Conservation (phyloP, 2,888 invertebrate genomes). For the Meghimatium bilineatum region DNA sequence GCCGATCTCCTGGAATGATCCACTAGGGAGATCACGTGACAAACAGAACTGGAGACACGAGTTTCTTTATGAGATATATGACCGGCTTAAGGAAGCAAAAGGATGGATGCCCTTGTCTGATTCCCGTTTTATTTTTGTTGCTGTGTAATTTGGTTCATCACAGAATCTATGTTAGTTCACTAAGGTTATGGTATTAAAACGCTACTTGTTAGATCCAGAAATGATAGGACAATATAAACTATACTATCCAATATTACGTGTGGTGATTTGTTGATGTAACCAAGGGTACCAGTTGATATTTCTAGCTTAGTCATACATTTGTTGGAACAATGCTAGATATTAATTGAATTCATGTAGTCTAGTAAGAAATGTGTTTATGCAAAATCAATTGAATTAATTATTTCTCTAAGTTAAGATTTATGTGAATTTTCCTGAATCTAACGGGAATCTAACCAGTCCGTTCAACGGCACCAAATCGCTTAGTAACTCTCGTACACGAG, state of each 20-base stretch:
- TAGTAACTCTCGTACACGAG: no score
- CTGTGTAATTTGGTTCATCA: background rate
- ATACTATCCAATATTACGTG: background rate
- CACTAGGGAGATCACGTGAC: conserved; percentile 45
- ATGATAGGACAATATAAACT: background rate
- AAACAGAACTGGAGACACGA: conserved; percentile 24
- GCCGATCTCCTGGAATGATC: conserved; percentile 33
- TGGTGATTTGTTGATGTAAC: background rate
- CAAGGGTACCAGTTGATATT: no score
- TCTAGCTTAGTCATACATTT: no score
- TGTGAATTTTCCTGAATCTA: no score
- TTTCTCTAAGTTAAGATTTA: no score
- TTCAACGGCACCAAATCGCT: no score
- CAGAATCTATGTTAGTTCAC: background rate
- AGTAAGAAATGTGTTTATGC: no score
- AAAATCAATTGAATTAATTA: no score
- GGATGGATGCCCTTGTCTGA: conserved; percentile 25
- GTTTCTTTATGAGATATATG: conserved; percentile 34
- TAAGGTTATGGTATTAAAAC: background rate
- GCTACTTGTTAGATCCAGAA: no score
- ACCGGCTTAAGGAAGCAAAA: conserved; percentile 26
- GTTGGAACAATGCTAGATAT: no score
- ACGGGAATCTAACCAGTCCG: no score
- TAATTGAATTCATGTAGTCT: no score
- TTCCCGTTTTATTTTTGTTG: background rate